Conservation (phyloP, 35 echinoderm and acorn worm species). For the Lytechinus variegatus region DNA sequence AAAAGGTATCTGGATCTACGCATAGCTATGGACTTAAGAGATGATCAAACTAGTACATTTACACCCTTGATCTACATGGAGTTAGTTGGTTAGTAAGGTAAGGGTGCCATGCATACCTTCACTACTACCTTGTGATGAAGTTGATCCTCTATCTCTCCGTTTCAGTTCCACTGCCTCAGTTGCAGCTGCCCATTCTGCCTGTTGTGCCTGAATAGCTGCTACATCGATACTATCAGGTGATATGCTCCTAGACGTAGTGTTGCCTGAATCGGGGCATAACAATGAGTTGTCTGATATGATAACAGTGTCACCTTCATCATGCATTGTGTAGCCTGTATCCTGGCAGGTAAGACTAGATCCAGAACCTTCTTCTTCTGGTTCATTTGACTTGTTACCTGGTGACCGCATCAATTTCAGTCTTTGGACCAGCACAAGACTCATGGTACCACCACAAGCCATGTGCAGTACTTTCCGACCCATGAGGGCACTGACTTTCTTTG, state of each 20-base stretch:
- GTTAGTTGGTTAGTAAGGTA: slow-evolving; percentile 32
- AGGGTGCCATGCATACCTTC: slow-evolving; percentile 46
- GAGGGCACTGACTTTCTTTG: slow-evolving; percentile 79
- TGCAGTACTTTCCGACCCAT: slow-evolving; percentile 85
- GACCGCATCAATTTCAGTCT: slow-evolving; percentile 72
- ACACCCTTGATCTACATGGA: neutral
- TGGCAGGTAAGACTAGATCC: slow-evolving; percentile 66
- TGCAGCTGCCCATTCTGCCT: slow-evolving; percentile 43
- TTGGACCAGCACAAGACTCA: slow-evolving; percentile 83
- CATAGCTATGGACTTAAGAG: neutral
- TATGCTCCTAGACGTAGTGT: slow-evolving; percentile 69
- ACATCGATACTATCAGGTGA: slow-evolving; percentile 96
- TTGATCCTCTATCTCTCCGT: slow-evolving; percentile 19
- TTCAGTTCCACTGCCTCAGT: neutral
- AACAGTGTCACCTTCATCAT: slow-evolving; percentile 90
- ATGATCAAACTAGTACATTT: neutral
- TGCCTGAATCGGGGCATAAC: slow-evolving; percentile 46
- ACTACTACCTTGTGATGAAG: slow-evolving; percentile 50
- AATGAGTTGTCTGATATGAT: slow-evolving; percentile 85
- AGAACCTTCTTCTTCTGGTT: slow-evolving; percentile 81
- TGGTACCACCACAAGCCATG: slow-evolving; percentile 76
- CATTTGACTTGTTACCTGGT: slow-evolving; percentile 59
- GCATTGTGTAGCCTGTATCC: slow-evolving; percentile 76
- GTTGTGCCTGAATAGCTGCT: slow-evolving; percentile 50
- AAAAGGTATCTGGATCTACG: neutral